Evolutionary conservation across 2,797 vertebrate species (phyloP).

Genomic region (Cirrhinus molitorella): DNA sequence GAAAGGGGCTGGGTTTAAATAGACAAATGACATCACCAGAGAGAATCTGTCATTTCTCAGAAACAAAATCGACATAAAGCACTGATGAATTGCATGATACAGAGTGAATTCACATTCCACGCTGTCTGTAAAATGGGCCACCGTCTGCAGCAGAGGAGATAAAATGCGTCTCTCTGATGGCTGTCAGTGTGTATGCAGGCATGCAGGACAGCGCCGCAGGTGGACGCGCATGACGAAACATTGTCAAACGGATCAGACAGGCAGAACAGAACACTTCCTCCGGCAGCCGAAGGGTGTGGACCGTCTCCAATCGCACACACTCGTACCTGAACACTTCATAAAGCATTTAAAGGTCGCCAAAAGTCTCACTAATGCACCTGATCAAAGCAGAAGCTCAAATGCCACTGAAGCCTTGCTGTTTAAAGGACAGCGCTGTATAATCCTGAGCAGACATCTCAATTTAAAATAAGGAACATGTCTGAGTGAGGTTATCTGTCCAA

Average conservation of each 20-base stretch:
- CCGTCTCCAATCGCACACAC: slow-evolving; percentile 7
- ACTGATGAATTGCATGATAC: no score
- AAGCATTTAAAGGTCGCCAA: neutral
- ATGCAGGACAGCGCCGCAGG: neutral
- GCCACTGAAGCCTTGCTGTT: neutral
- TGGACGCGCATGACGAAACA: neutral
- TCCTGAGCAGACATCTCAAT: neutral
- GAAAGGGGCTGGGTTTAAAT: neutral
- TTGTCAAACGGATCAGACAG: neutral
- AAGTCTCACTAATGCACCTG: slow-evolving; percentile 10
- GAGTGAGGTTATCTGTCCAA: neutral
- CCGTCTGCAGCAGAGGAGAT: slow-evolving; percentile 5
- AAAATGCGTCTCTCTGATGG: neutral
- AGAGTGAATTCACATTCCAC: neutral
- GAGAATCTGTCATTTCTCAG: neutral
- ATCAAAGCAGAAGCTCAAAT: slow-evolving; percentile 2
- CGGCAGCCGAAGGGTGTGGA: neutral
- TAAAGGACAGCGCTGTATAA: neutral
- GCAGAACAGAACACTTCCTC: neutral
- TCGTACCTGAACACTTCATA: neutral
- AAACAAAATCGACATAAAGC: no score
- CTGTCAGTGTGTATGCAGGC: neutral
- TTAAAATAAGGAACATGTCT: neutral
- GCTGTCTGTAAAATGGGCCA: neutral
- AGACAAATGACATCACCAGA: neutral